Conservation (phyloP, 2,797 vertebrate species). For the Luscinia luscinia region DNA sequence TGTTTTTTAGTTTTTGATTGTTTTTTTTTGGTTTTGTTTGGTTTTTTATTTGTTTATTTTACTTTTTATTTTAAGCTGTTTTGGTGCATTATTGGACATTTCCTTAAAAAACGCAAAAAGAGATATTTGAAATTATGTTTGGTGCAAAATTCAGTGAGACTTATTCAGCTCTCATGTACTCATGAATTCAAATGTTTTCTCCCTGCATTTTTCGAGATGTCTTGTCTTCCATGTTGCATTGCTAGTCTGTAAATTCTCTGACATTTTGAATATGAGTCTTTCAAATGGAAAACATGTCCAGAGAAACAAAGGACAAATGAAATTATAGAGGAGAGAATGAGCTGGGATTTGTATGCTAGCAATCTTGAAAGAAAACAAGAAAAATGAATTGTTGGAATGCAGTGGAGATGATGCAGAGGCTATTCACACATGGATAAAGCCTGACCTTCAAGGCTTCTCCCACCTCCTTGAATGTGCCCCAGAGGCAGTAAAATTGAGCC, state of each 20-base stretch:
- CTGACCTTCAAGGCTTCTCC: slow-evolving; percentile 4
- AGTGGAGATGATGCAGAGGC: background rate
- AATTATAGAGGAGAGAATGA: background rate
- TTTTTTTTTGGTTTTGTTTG: background rate
- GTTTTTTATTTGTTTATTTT: background rate
- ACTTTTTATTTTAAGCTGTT: background rate
- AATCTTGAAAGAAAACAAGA: background rate
- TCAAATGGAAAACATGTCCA: background rate
- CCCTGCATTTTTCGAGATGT: background rate
- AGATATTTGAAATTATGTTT: background rate
- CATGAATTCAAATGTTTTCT: background rate
- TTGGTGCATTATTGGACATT: background rate
- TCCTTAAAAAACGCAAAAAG: background rate
- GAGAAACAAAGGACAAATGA: background rate
- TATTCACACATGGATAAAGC: background rate
- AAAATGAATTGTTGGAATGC: background rate
- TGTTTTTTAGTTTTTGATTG: background rate
- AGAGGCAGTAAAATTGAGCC: background rate
- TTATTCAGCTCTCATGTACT: background rate
- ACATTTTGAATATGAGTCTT: background rate
- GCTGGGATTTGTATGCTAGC: background rate
- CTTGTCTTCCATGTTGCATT: background rate
- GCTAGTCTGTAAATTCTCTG: slow-evolving; percentile 1
- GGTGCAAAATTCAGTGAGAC: background rate
- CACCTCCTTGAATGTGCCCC: background rate